These are phyloP conservation scores for Chiridota heheva DNA, from an alignment of 35 echinoderm and acorn worm genomes.

Conservation along the genomic window DNA sequence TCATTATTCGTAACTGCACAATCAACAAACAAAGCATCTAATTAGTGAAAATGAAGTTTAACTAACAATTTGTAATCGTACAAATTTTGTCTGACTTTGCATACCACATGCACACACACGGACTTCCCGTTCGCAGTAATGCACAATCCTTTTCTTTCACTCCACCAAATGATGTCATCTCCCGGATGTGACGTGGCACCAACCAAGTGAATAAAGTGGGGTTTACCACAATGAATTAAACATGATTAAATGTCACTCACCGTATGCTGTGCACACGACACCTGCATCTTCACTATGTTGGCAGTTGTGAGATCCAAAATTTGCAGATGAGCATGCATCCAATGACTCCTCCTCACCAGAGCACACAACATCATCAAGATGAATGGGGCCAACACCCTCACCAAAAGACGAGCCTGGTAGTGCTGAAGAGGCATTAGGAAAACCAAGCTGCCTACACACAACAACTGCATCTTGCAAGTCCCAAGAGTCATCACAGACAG, in stretches of 20 bases:
- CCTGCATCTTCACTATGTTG: conserved; percentile 43
- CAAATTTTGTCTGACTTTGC: too few relatives aligned
- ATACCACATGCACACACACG: too few relatives aligned
- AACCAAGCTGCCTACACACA: conserved; percentile 53
- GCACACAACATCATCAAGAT: conserved; percentile 44
- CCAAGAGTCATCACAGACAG: conserved; percentile 45
- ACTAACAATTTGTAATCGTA: too few relatives aligned
- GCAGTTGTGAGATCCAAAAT: conserved; percentile 36
- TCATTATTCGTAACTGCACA: too few relatives aligned
- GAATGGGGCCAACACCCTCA: conserved; percentile 1
- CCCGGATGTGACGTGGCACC: too few relatives aligned
- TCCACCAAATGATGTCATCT: too few relatives aligned
- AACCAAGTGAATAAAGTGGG: too few relatives aligned
- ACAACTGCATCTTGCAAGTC: conserved; percentile 33
- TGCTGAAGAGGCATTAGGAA: conserved; percentile 1
- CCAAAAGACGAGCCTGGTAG: conserved; percentile 37
- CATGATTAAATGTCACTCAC: background rate
- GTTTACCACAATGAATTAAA: too few relatives aligned
- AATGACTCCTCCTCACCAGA: conserved; percentile 14
- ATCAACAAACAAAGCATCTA: too few relatives aligned
- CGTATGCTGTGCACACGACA: conserved; percentile 4
- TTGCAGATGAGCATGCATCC: background rate
- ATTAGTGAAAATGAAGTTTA: too few relatives aligned
- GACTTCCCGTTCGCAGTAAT: too few relatives aligned
- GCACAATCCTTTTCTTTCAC: too few relatives aligned